A percentile compares a stretch with the other conserved stretches of the same genome.
phyloP scores from a whole-genome alignment of 2,113 vertebrate genomes.

The Oplegnathus fasciatus region DNA sequence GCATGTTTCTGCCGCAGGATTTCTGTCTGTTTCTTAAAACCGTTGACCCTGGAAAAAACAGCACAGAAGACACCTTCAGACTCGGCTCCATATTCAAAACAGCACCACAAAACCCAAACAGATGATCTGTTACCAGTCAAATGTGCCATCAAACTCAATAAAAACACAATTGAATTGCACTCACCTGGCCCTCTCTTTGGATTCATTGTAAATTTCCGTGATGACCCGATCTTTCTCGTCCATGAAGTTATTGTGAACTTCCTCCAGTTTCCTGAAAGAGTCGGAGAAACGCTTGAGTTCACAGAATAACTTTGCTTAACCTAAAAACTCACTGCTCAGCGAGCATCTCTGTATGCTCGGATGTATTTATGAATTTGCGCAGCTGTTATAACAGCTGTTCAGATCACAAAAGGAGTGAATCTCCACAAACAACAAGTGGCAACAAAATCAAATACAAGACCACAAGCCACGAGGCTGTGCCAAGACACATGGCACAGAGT shows the following conservation, averaged over 20 bases:
- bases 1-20: conserved; percentile 85
- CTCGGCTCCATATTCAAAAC: background rate
- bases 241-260: conserved; percentile 88
- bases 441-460: conserved; percentile 51
- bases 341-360: background rate
- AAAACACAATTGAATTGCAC: background rate
- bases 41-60: conserved; percentile 78
- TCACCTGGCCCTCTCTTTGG: conserved; percentile 89
- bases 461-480: conserved; percentile 14
- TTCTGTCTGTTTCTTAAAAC: conserved; percentile 86
- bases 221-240: conserved; percentile 89
- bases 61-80: conserved; percentile 6
- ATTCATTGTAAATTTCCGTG: conserved; percentile 88
- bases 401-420: conserved; percentile 44
- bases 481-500: conserved; percentile 45
- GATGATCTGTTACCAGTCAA: background rate
- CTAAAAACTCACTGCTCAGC: conserved; percentile 2
- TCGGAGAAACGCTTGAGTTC: conserved; percentile 20
- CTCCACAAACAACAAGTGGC: conserved; percentile 52
- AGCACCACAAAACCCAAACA: background rate
- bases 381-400: conserved; percentile 59
- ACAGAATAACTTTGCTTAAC: conserved; percentile 38
- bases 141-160: background rate
- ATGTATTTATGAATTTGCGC: conserved; percentile 61
- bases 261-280: conserved; percentile 86